These are phyloP conservation scores for Lucilia sericata DNA, from an alignment of 1,140 invertebrate genomes.

Conservation along the genomic window DNA sequence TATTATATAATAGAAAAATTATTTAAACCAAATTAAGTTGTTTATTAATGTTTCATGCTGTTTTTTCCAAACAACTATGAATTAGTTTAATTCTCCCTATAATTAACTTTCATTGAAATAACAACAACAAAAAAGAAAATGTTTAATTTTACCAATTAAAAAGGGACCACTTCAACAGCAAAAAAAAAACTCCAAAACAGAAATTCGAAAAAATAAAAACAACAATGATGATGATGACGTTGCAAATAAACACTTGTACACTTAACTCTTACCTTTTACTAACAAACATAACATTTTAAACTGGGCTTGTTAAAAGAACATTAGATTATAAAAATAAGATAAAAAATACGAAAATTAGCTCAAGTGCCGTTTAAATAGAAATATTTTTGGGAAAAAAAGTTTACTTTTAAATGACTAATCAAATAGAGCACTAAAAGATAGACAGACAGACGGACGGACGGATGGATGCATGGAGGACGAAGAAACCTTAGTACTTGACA, in stretches of 20 bases:
- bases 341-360: conserved; percentile 40
- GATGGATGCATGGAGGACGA: too few relatives aligned
- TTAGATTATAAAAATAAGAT: conserved; percentile 37
- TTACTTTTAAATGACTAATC: background rate
- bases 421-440: background rate
- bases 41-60: background rate
- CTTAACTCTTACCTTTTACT: background rate
- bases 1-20: background rate
- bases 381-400: background rate
- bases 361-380: conserved; percentile 25
- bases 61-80: background rate
- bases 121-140: background rate
- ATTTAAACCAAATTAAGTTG: background rate
- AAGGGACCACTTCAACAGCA: conserved; percentile 14
- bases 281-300: background rate
- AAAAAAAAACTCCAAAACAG: background rate
- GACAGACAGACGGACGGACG: conserved; percentile 13
- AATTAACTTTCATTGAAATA: background rate
- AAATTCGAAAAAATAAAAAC: background rate
- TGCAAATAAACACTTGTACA: conserved; percentile 3
- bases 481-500: background rate
- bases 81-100: background rate
- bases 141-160: conserved; percentile 21
- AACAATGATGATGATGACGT: background rate
- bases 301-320: conserved; percentile 35